Evolutionary conservation across 2,888 invertebrate species (phyloP).

Genomic region (Salticus scenicus): DNA sequence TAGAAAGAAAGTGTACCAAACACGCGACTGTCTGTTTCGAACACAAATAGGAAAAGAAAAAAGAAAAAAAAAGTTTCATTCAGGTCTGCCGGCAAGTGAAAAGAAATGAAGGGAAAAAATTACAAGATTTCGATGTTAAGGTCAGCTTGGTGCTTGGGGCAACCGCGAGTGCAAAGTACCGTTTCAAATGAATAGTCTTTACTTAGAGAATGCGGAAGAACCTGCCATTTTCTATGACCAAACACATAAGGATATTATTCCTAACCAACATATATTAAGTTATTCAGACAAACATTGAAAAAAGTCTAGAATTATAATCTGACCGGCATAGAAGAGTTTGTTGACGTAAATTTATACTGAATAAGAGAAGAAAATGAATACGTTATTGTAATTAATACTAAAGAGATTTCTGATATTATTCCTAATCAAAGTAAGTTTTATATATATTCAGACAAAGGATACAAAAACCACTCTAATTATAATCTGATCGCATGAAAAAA

Average conservation of each 20-base stretch:
- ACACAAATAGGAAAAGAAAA: constrained; percentile 1
- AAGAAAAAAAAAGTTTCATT: constrained; percentile 23
- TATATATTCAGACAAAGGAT: no score
- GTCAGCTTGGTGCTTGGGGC: constrained; percentile 55
- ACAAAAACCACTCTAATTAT: no score
- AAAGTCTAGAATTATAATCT: background rate
- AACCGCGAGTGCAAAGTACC: constrained; percentile 57
- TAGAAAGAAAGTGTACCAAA: constrained; percentile 55
- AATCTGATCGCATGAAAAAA: no score
- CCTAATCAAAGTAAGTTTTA: no score
- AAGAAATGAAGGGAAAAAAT: constrained; percentile 3
- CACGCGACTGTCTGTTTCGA: constrained; percentile 39
- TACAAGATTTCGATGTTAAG: constrained; percentile 51
- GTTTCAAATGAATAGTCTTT: constrained; percentile 46
- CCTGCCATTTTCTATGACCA: constrained; percentile 2
- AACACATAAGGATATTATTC: constrained; percentile 20
- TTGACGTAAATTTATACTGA: no score
- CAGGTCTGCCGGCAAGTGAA: constrained; percentile 54
- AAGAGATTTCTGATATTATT: no score
- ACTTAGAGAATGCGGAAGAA: constrained; percentile 59
- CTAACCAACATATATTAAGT: background rate
- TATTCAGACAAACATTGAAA: background rate
- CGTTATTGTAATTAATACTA: no score
- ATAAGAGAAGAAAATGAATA: no score
- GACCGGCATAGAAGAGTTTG: background rate